Conservation (phyloP, 2,888 invertebrate species). For the Drosophila helvetica region DNA sequence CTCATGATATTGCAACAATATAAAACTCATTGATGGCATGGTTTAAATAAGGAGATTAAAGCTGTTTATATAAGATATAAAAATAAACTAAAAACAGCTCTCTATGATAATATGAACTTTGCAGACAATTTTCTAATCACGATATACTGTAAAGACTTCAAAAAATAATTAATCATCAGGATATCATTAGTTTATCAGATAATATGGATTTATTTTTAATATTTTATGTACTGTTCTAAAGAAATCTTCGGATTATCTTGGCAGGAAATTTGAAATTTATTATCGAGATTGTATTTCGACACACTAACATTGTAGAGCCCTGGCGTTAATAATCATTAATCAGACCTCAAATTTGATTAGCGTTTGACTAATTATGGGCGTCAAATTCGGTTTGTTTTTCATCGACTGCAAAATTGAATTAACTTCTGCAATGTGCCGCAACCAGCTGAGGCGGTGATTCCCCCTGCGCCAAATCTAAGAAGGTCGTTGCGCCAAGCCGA, state of each 20-base stretch:
- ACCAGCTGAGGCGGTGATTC: slow-evolving; percentile 46
- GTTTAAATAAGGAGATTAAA: background rate
- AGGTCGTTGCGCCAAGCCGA: slow-evolving; percentile 39
- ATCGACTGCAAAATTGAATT: slow-evolving; percentile 47
- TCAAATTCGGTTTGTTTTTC: slow-evolving; percentile 55
- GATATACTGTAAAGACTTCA: background rate
- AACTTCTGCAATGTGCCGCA: slow-evolving; percentile 54
- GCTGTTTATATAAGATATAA: background rate
- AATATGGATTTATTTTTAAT: background rate
- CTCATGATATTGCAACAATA: too few relatives aligned
- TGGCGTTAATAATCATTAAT: slow-evolving; percentile 46
- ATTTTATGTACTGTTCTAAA: background rate
- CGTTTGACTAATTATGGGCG: slow-evolving; percentile 65
- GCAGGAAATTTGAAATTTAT: background rate
- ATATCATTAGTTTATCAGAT: background rate
- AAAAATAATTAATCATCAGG: background rate
- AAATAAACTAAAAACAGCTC: background rate
- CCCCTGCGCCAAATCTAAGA: slow-evolving; percentile 46
- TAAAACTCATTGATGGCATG: background rate
- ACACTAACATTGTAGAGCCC: slow-evolving; percentile 31
- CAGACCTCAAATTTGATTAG: slow-evolving; percentile 65
- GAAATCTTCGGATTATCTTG: background rate
- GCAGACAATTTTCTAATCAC: background rate
- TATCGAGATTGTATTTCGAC: slow-evolving; percentile 17
- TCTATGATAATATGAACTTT: background rate